Conservation (phyloP, 2,113 vertebrate species). For the Chlamydotis undulata region DNA sequence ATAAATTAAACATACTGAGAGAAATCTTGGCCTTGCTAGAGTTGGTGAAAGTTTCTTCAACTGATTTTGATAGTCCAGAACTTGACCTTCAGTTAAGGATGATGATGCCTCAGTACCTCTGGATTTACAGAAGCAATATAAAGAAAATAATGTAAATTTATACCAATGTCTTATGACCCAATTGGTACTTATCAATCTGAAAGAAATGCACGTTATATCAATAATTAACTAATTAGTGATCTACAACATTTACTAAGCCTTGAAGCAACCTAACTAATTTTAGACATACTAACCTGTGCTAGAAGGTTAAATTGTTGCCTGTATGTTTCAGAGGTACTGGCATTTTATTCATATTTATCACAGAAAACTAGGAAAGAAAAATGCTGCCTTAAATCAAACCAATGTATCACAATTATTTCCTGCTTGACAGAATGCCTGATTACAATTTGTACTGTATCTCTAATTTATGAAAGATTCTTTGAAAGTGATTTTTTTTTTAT, state of each 20-base stretch:
- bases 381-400: neutral
- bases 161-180: neutral
- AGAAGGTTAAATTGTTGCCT: neutral
- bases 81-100: neutral
- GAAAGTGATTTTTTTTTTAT: neutral
- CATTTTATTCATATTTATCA: neutral
- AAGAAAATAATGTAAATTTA: neutral
- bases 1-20: neutral
- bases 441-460: neutral
- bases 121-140: neutral
- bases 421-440: conserved; percentile 5
- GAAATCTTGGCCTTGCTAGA: neutral
- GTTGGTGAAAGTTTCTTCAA: neutral
- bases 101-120: neutral
- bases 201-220: neutral
- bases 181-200: neutral
- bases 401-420: conserved; percentile 27
- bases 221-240: neutral
- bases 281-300: neutral
- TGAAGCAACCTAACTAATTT: neutral
- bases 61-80: neutral
- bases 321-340: neutral
- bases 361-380: neutral
- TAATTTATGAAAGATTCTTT: neutral
- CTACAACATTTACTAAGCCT: neutral